These are phyloP conservation scores for Platycheirus albimanus DNA, from an alignment of 2,888 invertebrate species.

Conservation along the genomic window DNA sequence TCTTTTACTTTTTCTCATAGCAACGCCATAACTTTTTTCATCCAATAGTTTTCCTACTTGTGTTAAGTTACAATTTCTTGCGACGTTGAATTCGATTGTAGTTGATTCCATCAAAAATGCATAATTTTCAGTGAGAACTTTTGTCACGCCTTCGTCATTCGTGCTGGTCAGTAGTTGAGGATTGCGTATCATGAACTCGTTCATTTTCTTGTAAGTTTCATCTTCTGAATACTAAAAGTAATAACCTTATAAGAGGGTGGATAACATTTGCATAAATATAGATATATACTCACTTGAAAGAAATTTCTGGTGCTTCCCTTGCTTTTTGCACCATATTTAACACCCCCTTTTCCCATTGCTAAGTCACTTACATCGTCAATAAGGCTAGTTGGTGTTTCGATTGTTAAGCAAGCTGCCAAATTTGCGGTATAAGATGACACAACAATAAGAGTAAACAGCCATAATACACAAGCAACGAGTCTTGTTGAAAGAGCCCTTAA, in stretches of 20 bases:
- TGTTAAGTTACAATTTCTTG: constrained; percentile 86
- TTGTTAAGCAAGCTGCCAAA: constrained; percentile 93
- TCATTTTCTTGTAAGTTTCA: constrained; percentile 90
- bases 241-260: too few relatives aligned
- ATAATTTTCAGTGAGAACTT: constrained; percentile 84
- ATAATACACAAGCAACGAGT: constrained; percentile 93
- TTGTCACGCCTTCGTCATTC: constrained; percentile 85
- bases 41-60: constrained; percentile 86
- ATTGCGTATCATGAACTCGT: constrained; percentile 88
- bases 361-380: constrained; percentile 92
- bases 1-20: constrained; percentile 84
- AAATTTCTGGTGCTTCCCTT: constrained; percentile 94
- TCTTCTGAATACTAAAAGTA: constrained; percentile 88
- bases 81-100: constrained; percentile 89
- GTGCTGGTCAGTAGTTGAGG: constrained; percentile 83
- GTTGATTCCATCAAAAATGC: constrained; percentile 92
- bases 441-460: constrained; percentile 92
- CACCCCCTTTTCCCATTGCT: constrained; percentile 88
- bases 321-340: constrained; percentile 92
- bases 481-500: constrained; percentile 93
- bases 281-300: constrained; percentile 91
- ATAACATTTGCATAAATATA: too few relatives aligned
- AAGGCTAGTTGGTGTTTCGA: constrained; percentile 88
- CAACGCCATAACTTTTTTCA: constrained; percentile 89
- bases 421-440: constrained; percentile 94